phyloP scores from a whole-genome alignment of 1,140 invertebrate genomes.

The Arctopsyche grandis region DNA sequence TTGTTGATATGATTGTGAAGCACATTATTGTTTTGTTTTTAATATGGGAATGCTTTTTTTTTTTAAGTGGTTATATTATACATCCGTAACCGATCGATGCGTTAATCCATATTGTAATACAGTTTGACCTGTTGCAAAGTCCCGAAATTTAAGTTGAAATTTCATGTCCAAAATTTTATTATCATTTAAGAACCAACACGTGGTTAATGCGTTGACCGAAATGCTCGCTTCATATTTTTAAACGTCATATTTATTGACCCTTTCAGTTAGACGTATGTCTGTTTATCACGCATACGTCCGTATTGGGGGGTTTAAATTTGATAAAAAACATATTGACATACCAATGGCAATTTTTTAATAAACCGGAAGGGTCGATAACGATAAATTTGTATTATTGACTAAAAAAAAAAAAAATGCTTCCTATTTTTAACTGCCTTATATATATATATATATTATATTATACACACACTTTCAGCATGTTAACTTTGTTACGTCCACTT shows the following conservation, averaged over 20 bases:
- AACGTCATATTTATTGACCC: not conserved
- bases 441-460: no score
- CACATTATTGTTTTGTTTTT: not conserved
- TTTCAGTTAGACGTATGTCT: not conserved
- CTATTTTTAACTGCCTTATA: conserved; percentile 7
- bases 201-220: not conserved
- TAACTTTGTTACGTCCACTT: conserved; percentile 10
- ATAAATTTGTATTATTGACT: not conserved
- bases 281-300: no score
- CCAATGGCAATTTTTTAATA: not conserved
- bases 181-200: conserved; percentile 34
- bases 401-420: not conserved
- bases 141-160: not conserved
- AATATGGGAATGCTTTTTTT: conserved; percentile 20
- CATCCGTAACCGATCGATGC: not conserved
- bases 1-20: conserved; percentile 9
- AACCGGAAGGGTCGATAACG: not conserved
- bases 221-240: conserved; percentile 29
- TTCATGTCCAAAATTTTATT: not conserved
- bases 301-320: no score
- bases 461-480: conserved; percentile 22
- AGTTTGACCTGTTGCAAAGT: not conserved
- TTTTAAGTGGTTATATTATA: not conserved
- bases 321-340: no score
- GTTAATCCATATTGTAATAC: conserved; percentile 17